Evolutionary conservation across 2,888 invertebrate genomes (phyloP).

Genomic region (Crioceris asparagi): DNA sequence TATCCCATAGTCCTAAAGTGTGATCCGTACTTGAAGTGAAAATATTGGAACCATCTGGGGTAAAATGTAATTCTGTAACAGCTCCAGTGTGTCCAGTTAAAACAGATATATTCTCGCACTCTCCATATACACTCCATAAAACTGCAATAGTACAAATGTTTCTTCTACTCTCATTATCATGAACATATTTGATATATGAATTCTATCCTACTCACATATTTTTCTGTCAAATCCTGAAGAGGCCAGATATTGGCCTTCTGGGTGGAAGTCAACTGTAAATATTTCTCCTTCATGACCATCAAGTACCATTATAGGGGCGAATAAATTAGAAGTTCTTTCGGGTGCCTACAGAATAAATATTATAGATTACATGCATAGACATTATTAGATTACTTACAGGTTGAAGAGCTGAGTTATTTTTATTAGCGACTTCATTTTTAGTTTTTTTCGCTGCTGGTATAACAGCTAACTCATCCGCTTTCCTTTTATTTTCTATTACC

Average conservation of each 20-base stretch:
- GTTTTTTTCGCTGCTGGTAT: conserved; percentile 55
- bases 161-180: no score
- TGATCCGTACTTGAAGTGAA: conserved; percentile 92
- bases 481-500: conserved; percentile 48
- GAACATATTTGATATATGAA: conserved; percentile 8
- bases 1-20: conserved; percentile 92
- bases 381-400: conserved; percentile 44
- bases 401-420: conserved; percentile 63
- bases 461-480: conserved; percentile 50
- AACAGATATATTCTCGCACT: conserved; percentile 92
- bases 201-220: conserved; percentile 61
- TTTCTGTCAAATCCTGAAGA: conserved; percentile 92
- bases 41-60: conserved; percentile 71
- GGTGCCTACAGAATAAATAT: conserved; percentile 43
- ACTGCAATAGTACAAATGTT: no score
- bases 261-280: conserved; percentile 86
- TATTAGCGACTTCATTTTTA: conserved; percentile 61
- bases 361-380: conserved; percentile 1
- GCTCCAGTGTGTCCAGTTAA: conserved; percentile 94
- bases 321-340: conserved; percentile 74
- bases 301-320: conserved; percentile 89
- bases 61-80: conserved; percentile 85
- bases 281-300: conserved; percentile 97
- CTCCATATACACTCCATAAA: conserved; percentile 95
- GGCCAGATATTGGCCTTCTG: conserved; percentile 89